Conservation (phyloP, 2,797 vertebrate species). For the Enteromius afrohamiltoni region DNA sequence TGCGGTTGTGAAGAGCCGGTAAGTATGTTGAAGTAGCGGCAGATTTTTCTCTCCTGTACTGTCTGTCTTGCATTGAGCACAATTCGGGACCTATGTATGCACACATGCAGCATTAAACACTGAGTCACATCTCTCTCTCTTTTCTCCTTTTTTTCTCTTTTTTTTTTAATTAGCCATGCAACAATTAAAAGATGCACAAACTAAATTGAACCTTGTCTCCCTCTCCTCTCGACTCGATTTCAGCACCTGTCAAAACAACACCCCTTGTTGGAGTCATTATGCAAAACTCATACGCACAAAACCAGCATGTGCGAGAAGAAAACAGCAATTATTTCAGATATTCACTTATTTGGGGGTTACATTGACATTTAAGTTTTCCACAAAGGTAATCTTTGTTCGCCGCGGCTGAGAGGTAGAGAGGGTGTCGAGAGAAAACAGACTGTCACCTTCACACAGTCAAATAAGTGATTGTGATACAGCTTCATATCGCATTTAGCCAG, state of each 20-base stretch:
- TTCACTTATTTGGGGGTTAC: slow-evolving; percentile 97
- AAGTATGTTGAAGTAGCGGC: slow-evolving; percentile 85
- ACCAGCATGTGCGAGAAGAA: slow-evolving; percentile 91
- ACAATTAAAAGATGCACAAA: slow-evolving; percentile 99
- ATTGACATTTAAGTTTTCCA: slow-evolving; percentile 91
- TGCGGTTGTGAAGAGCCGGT: slow-evolving; percentile 90
- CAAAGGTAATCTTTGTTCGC: slow-evolving; percentile 84
- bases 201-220: slow-evolving; percentile 99
- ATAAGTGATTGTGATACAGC: slow-evolving; percentile 43
- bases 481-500: slow-evolving; percentile 37
- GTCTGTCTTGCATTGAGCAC: slow-evolving; percentile 80
- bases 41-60: slow-evolving; percentile 64
- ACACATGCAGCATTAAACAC: slow-evolving; percentile 92
- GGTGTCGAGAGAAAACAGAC: slow-evolving; percentile 49
- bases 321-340: slow-evolving; percentile 99
- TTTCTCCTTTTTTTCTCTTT: slow-evolving; percentile 72
- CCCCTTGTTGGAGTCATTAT: slow-evolving; percentile 95
- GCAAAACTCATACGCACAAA: slow-evolving; percentile 94
- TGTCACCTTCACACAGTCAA: slow-evolving; percentile 47
- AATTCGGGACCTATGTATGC: slow-evolving; percentile 91
- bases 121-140: slow-evolving; percentile 79
- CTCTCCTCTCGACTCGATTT: slow-evolving; percentile 96
- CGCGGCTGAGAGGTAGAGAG: slow-evolving; percentile 47
- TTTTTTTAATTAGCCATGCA: slow-evolving; percentile 97
- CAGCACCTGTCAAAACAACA: slow-evolving; percentile 99